phyloP scores from a whole-genome alignment of 2,888 invertebrate species.

The Prostheceraeus crozeri region DNA sequence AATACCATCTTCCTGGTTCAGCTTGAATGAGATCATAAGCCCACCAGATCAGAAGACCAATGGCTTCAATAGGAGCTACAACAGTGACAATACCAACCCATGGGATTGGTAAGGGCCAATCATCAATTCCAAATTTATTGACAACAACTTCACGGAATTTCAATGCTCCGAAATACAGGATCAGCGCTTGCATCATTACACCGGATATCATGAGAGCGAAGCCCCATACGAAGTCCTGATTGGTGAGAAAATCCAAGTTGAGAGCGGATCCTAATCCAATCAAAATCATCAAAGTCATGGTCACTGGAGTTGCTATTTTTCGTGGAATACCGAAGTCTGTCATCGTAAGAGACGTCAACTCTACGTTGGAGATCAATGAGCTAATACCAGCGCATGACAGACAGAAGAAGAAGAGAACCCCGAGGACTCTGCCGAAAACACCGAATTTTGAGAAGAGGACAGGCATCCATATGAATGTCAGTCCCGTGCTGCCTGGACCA shows the following conservation, averaged over 20 bases:
- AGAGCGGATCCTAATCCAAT: constrained; percentile 47
- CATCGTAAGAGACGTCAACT: constrained; percentile 32
- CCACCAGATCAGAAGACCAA: constrained; percentile 48
- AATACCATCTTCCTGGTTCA: constrained; percentile 45
- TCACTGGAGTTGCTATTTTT: constrained; percentile 44
- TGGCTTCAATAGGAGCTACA: constrained; percentile 46
- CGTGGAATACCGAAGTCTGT: constrained; percentile 40
- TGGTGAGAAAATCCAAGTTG: constrained; percentile 46
- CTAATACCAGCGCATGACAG: constrained; percentile 48
- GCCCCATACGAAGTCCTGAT: constrained; percentile 53
- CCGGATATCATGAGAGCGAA: constrained; percentile 50
- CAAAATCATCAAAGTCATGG: constrained; percentile 43
- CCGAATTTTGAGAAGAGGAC: constrained; percentile 47
- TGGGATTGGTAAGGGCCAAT: constrained; percentile 46
- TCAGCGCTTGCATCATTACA: constrained; percentile 46
- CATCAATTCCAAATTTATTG: constrained; percentile 46
- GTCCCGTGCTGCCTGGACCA: constrained; percentile 50
- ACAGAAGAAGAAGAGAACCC: constrained; percentile 47
- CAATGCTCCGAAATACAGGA: constrained; percentile 44
- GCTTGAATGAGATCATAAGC: constrained; percentile 45
- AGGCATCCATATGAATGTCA: constrained; percentile 51
- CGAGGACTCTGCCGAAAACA: constrained; percentile 45
- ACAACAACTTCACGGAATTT: constrained; percentile 44
- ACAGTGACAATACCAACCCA: constrained; percentile 49
- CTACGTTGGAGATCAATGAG: constrained; percentile 45